Base-by-base conservation (phyloP, 2,888 invertebrate genomes). In the Agrilus cyanescens region DNA sequence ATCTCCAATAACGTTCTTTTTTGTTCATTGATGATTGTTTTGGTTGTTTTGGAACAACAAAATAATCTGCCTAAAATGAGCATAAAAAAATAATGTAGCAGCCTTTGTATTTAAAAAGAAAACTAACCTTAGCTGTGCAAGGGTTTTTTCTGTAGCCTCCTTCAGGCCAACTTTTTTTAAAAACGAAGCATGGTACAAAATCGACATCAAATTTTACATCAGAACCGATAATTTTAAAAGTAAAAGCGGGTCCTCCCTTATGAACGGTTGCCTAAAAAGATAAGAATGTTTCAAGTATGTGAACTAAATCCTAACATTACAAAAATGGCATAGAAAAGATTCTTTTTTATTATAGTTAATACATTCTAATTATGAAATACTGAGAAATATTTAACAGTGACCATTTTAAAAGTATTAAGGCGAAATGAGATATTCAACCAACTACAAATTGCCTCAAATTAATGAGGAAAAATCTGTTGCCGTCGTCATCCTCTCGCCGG, bases 211-310 rank as follows among this genome's bases (percentile, higher is more conserved):
- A 59, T 1, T 48, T 45, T 34, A 68, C 65, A 13, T 58, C 49
- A 4, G 58, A 38, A 3, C 46, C 45, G 32, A 32, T 18, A 18
- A 46, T 42, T 43, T 61, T 62, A 4, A 77, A 50, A 0, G 75
- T 78, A 51, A 72, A 73, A 3, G 78, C 77, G 0, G 78, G 78
- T 0, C 74, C 75, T 0, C 67, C 62, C 50, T 71, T 69, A 38
- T 53, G 65, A 41, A 67, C 61, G 2, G 48, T 62, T 32, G 69
- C 53, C 51, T 67, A 32, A 40, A 67, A 69, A 0, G 49, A 50
- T 16, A 16, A 15, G 7, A 12, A 14, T 15, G 12, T 12, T 14
- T 44, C 30, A 30, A 38, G 31, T 12, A 36, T 20, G 4, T 14
- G 12, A 3, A 43, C 38, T 12, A 33, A 18, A 20, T n/a, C n/a